Base-by-base conservation (phyloP, 2,797 vertebrate genomes). In the Eidolon dupreanum region DNA sequence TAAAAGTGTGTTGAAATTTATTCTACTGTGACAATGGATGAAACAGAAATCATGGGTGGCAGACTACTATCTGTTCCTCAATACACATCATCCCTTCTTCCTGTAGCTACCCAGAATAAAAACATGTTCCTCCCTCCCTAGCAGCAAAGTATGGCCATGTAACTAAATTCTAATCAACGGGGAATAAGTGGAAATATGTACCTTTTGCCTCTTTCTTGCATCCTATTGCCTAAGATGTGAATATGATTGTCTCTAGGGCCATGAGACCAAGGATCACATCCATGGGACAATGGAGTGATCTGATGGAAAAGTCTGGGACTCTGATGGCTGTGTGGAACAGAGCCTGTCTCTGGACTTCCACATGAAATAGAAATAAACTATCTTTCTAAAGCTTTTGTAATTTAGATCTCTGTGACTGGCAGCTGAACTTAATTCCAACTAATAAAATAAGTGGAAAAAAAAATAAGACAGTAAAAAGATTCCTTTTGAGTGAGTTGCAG, bases 311-410 rank as follows among this genome's bases (percentile, higher is more conserved):
- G 49, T 38, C 26, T 87, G 49, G 38, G 71, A 88, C 43, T 88
- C 43, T 74, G 38, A 79, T 38, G 8, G 20, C 43, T 93, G 8
- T 22, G 9, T 82, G 46, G 75, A 78, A 73, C 57, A 93, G 5
- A 68, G n/a, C 15, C 59, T 49, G 63, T 51, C 46, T 81, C 49
- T 59, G 31, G 26, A 83, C 9, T 59, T 86, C 65, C 38, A 90
- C 5, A 28, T 78, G 87, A 78, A 90, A 94, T 17, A 49, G n/a
- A 93, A 93, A 74, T 79, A 92, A 77, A 87, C 70, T 53, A 84
- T 71, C 28, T 57, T 92, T 41, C 51, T 43, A 74, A 79, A 70
- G 68, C 5, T 26, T 75, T 79, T 82, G 22, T 97, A 78, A 94
- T 88, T 85, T 88, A 38, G 38, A 74, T 70, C 13, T 94, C 71